Percentiles rank a stretch among this genome's conserved stretches.
Conservation (phyloP, 2,888 invertebrate species). For the Lysandra coridon region DNA sequence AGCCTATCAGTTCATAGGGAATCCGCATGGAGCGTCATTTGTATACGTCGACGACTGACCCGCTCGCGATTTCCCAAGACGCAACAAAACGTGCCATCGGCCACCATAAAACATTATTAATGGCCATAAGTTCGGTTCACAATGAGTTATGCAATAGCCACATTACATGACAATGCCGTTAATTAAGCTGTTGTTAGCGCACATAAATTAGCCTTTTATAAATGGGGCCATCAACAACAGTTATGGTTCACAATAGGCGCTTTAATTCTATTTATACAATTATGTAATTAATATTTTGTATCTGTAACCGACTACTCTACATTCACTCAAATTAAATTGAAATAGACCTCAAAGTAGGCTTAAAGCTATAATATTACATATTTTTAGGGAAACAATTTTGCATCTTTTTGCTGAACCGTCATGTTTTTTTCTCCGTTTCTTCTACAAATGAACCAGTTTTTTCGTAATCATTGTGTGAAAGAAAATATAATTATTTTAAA, state of each 20-base stretch:
- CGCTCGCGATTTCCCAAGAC: conserved; percentile 51
- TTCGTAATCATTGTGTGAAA: no score
- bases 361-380: no score
- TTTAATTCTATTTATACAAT: conserved; percentile 15
- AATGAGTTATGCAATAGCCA: conserved; percentile 46
- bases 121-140: conserved; percentile 61
- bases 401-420: no score
- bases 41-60: conserved; percentile 48
- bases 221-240: conserved; percentile 31
- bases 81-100: conserved; percentile 51
- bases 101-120: conserved; percentile 64
- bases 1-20: conserved; percentile 26
- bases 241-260: conserved; percentile 8
- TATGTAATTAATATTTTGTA: conserved; percentile 1
- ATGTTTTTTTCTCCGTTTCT: not conserved
- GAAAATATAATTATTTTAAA: no score
- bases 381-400: no score
- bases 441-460: no score
- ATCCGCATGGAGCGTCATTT: conserved; percentile 41
- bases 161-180: conserved; percentile 49
- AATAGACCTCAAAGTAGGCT: not conserved
- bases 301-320: not conserved
- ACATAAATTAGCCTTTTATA: conserved; percentile 61
- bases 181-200: conserved; percentile 57
- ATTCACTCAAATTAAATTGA: not conserved